phyloP scores from a whole-genome alignment of 2,888 invertebrate species.

The Hirudinaria manillensis region DNA sequence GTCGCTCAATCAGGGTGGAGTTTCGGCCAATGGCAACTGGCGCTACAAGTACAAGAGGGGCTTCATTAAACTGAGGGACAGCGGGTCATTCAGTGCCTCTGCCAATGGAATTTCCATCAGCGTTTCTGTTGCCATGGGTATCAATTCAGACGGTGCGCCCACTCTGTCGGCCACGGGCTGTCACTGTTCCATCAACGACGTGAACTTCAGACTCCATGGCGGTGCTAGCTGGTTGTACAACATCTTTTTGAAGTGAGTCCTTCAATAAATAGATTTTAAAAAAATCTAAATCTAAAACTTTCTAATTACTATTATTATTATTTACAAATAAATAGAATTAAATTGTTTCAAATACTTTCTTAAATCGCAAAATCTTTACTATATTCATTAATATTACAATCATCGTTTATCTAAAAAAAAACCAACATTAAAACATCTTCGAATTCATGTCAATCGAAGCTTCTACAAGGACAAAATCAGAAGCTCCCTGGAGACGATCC shows the following conservation, averaged over 20 bases:
- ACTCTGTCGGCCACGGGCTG: constrained; percentile 23
- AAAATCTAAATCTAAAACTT: not conserved
- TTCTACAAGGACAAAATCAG: constrained; percentile 9
- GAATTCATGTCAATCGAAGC: not conserved
- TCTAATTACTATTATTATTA: not conserved
- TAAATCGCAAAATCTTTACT: too few species aligned
- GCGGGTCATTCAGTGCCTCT: constrained; percentile 22
- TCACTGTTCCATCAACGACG: constrained; percentile 8
- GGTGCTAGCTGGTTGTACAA: constrained; percentile 34
- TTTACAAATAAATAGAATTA: too few species aligned
- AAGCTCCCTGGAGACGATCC: not conserved
- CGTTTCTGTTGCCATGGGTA: constrained; percentile 15
- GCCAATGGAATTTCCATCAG: constrained; percentile 19
- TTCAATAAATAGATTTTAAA: not conserved
- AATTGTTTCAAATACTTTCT: too few species aligned
- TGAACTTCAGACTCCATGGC: constrained; percentile 29
- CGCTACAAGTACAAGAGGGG: constrained; percentile 26
- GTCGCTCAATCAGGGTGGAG: constrained; percentile 5
- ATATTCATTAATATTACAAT: too few species aligned
- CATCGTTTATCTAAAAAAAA: too few species aligned
- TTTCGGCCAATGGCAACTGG: constrained; percentile 25
- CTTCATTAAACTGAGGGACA: constrained; percentile 24
- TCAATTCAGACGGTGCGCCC: constrained; percentile 5
- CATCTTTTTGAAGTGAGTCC: constrained; percentile 1
- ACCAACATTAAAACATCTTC: too few species aligned